phyloP scores from a whole-genome alignment of 2,888 invertebrate genomes.

The Ormyrus labotus region DNA sequence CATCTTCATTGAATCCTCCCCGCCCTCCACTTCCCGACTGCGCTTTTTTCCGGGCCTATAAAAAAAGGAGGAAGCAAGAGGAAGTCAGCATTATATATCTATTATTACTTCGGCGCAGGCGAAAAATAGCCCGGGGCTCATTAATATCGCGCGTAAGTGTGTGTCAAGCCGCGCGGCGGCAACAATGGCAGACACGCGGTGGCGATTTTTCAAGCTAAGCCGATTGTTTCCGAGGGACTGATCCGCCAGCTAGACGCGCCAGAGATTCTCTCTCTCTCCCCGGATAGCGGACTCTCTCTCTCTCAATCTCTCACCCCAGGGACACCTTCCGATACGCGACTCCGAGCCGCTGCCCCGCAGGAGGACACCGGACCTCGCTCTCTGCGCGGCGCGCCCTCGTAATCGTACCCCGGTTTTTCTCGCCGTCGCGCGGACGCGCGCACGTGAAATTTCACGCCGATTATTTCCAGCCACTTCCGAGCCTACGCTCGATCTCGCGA shows the following conservation, averaged over 20 bases:
- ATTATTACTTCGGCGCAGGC: background rate
- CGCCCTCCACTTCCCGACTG: background rate
- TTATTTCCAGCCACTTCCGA: conserved; percentile 17
- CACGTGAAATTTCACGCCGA: conserved; percentile 12
- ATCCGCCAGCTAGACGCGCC: background rate
- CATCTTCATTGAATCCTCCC: conserved; percentile 28
- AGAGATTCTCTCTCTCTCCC: background rate
- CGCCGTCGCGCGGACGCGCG: background rate
- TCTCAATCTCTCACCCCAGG: background rate
- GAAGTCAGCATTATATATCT: background rate
- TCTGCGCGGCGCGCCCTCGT: background rate
- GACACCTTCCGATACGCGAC: background rate
- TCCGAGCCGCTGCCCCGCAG: background rate
- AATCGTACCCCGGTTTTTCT: background rate
- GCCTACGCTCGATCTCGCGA: background rate
- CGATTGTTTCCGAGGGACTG: conserved; percentile 18
- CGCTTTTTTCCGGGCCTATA: background rate
- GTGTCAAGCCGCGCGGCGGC: background rate
- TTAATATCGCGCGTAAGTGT: conserved; percentile 38
- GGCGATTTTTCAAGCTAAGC: conserved; percentile 56
- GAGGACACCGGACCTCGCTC: background rate
- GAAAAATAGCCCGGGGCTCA: conserved; percentile 40
- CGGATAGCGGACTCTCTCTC: background rate
- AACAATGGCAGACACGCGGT: conserved; percentile 11
- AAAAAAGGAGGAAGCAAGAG: background rate